Evolutionary conservation across 2,888 invertebrate species (phyloP).

Genomic region (Leptodirus hochenwartii): DNA sequence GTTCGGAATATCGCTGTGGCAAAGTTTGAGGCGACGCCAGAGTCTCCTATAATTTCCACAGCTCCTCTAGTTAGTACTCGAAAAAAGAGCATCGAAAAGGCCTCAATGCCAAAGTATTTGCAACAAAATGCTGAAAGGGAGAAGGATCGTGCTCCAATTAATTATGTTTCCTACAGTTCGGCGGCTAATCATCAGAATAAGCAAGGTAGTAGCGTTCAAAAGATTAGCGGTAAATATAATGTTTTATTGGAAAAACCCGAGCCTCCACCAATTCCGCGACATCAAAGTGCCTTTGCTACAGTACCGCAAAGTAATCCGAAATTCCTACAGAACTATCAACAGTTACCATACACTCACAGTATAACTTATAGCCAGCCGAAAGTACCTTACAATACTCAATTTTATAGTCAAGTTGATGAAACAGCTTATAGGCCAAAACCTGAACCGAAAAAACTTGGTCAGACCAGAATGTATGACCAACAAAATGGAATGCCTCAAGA

Average conservation of each 20-base stretch:
- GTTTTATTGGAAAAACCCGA: conserved; percentile 10
- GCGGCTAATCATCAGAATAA: conserved; percentile 16
- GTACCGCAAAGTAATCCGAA: conserved; percentile 9
- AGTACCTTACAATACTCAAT: not conserved
- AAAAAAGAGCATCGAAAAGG: conserved; percentile 20
- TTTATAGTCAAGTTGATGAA: too few relatives aligned
- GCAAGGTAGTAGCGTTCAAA: conserved; percentile 19
- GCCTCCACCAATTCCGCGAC: not conserved
- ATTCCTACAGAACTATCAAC: conserved; percentile 1
- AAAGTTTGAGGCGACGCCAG: conserved; percentile 30
- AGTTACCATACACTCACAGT: not conserved
- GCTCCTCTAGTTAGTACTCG: conserved; percentile 15
- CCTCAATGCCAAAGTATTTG: conserved; percentile 14
- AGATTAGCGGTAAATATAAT: conserved; percentile 25
- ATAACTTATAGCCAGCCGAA: conserved; percentile 2
- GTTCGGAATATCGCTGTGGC: conserved; percentile 33
- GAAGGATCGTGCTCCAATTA: conserved; percentile 18
- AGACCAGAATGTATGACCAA: too few relatives aligned
- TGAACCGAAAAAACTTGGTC: too few relatives aligned
- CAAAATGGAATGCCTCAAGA: not conserved
- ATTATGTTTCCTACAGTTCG: conserved; percentile 9
- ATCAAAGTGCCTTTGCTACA: conserved; percentile 11
- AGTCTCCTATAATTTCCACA: conserved; percentile 7
- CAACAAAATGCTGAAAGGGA: conserved; percentile 14
- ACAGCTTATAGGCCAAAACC: too few relatives aligned